Percentiles rank a stretch among this genome's conserved stretches.
Evolutionary conservation across 2,888 invertebrate species (phyloP).

Genomic region (Stictocephala bisonia): DNA sequence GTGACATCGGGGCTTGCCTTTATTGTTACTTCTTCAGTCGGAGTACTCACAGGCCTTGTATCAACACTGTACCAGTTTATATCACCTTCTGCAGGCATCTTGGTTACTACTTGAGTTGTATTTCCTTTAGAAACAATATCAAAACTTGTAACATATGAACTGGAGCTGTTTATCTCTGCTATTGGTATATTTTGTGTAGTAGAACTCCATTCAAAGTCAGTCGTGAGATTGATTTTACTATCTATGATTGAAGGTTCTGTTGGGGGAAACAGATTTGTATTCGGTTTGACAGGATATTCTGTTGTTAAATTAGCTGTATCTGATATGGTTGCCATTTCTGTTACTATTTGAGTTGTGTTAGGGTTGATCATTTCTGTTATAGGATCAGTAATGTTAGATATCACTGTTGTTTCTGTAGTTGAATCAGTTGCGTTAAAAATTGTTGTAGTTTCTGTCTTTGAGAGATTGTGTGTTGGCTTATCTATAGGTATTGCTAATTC

Average conservation of each 20-base stretch:
- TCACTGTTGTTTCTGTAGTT: not conserved
- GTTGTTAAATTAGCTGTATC: no score
- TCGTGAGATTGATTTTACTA: no score
- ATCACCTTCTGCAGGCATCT: conserved; percentile 8
- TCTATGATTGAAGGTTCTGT: no score
- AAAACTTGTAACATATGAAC: conserved; percentile 20
- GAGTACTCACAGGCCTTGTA: not conserved
- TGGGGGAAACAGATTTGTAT: no score
- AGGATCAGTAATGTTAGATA: no score
- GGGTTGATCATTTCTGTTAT: no score
- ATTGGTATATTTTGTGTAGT: no score
- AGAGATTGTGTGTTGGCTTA: not conserved
- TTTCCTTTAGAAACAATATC: conserved; percentile 27
- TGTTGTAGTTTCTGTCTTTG: not conserved
- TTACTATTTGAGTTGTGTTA: no score
- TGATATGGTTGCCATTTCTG: no score
- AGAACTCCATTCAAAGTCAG: no score
- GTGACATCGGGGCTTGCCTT: not conserved
- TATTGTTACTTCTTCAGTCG: not conserved
- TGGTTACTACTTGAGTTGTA: not conserved
- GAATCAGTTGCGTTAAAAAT: not conserved
- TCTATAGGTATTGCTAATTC: not conserved
- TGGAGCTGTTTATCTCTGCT: conserved; percentile 6
- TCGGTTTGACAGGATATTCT: no score
- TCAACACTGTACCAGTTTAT: conserved; percentile 28